A percentile compares a stretch with the other conserved stretches of the same genome.
Conservation (phyloP, 1,140 invertebrate species). For the Drosophila santomea region DNA sequence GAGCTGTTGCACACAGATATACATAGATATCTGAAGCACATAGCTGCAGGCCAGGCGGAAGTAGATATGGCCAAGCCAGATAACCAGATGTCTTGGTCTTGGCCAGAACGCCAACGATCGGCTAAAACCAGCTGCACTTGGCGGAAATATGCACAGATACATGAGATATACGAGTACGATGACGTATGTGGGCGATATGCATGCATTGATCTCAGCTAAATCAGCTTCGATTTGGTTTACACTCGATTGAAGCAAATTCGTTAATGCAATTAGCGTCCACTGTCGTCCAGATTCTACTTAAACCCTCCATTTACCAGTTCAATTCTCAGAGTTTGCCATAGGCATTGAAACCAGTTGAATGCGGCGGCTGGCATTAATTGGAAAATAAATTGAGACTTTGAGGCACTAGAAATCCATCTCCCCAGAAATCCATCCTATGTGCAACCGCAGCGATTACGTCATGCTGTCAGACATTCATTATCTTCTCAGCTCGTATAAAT, state of each 20-base stretch:
- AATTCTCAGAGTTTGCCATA: neutral
- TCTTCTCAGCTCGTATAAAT: slow-evolving; percentile 29
- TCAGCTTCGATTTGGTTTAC: slow-evolving; percentile 31
- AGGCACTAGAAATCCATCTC: neutral
- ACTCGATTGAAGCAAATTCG: slow-evolving; percentile 19
- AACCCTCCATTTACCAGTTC: slow-evolving; percentile 7
- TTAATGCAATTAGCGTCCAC: slow-evolving; percentile 30
- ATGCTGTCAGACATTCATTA: slow-evolving; percentile 13
- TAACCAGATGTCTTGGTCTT: slow-evolving; percentile 36
- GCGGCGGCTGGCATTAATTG: neutral
- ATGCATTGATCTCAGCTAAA: slow-evolving; percentile 17
- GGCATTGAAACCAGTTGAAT: neutral
- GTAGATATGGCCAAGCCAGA: slow-evolving; percentile 23
- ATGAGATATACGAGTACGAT: neutral
- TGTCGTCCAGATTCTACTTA: slow-evolving; percentile 6
- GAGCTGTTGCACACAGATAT: slow-evolving; percentile 16
- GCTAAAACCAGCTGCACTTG: slow-evolving; percentile 43
- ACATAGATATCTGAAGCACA: slow-evolving; percentile 4
- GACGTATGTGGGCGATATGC: slow-evolving; percentile 35
- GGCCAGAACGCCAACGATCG: slow-evolving; percentile 49
- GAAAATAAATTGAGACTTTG: slow-evolving; percentile 4
- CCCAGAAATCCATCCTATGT: slow-evolving; percentile 11
- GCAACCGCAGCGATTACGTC: slow-evolving; percentile 35
- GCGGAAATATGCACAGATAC: slow-evolving; percentile 20
- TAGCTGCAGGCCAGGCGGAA: slow-evolving; percentile 41